phyloP scores from a whole-genome alignment of 1,140 invertebrate genomes.

The Coptotermes formosanus region DNA sequence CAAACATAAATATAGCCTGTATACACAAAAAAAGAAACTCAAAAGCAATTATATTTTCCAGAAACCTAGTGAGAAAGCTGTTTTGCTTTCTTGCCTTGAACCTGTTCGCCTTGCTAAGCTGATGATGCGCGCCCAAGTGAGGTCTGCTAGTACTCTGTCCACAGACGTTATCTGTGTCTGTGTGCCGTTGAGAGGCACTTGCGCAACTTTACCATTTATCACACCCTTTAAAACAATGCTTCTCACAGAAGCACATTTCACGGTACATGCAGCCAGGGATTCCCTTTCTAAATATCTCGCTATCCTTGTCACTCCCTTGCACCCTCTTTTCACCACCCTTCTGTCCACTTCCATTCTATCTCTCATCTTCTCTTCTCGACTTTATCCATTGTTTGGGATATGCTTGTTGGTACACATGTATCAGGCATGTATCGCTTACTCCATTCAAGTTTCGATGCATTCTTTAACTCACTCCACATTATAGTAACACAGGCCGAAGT shows the following conservation, averaged over 20 bases:
- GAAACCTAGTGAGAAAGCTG: no score
- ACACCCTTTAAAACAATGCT: neutral
- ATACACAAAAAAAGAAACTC: no score
- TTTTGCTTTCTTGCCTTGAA: no score
- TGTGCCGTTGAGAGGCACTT: neutral
- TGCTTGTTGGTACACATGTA: no score
- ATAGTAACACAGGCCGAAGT: no score
- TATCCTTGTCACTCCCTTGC: neutral
- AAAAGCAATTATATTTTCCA: no score
- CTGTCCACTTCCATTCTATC: neutral
- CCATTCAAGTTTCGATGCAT: no score
- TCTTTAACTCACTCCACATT: no score
- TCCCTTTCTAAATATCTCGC: neutral
- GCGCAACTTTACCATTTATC: neutral
- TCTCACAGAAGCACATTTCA: neutral
- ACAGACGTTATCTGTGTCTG: neutral
- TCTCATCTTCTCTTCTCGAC: neutral
- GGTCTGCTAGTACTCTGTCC: neutral
- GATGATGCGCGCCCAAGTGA: neutral
- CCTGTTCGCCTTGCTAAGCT: neutral
- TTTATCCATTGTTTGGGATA: no score
- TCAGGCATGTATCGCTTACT: no score
- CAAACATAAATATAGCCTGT: no score
- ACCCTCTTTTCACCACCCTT: neutral
- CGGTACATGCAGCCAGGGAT: neutral